Evolutionary conservation across 2,888 invertebrate genomes (phyloP), one percentile per base, ranked within the genome.

Genomic region (Tetrapedia diversipes): DNA sequence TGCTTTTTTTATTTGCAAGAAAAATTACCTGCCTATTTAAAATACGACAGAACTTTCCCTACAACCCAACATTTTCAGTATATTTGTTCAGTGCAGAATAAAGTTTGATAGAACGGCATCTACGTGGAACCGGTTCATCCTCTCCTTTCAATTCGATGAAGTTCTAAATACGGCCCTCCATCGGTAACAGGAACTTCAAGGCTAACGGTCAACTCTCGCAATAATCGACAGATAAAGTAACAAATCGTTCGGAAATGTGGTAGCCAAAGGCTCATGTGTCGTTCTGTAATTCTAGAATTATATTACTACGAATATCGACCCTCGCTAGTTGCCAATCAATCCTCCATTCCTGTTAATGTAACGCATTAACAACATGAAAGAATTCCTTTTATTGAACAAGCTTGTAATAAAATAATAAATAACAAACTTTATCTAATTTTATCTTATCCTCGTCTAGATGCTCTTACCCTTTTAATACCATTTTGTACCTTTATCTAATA

Each of bases 121-220:
- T 59, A 59, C 51, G 54, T 47, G 49, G 49, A 79, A 79, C 80
- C 80, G 80, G 80, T 80, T 77, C 63, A 77, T 70, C 76, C 67
- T 53, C 65, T 67, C 61, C 68, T 70, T 60, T 74, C 54, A 39
- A 32, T 66, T 41, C 59, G 56, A 56, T 76, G 70, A 64, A 79
- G 73, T 69, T 79, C 79, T 69, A 77, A 75, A 72, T 71, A 75
- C 61, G 68, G 61, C n/a, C 61, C 59, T 76, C 24, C 27, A 24
- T 56, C 39, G 56, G 72, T 64, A 72, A 81, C 66, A 68, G 73
- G 64, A 64, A 67, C 73, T 10, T 47, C 79, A 81, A 81, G 80
- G 80, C 73, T 81, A 79, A 63, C 79, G 53, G 37, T 65, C 76
- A 24, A 16, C 49, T 68, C 56, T 67, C 70, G 76, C 70, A 76